Percentiles rank a stretch among this genome's conserved stretches.
Evolutionary conservation across 1,140 invertebrate species (phyloP).

Genomic region (Caenorhabditis briggsae): DNA sequence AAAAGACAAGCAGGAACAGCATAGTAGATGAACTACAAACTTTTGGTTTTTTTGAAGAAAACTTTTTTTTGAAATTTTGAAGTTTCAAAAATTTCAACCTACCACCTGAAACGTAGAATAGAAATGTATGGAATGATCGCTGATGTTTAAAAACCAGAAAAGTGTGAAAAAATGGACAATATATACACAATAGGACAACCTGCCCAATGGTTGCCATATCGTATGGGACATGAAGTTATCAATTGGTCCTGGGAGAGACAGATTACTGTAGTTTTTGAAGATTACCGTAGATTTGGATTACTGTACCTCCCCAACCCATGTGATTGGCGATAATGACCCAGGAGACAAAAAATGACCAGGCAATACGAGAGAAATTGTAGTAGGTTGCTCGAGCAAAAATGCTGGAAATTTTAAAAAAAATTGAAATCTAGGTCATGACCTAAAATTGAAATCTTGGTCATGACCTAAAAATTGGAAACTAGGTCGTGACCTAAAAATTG

Average conservation of each 20-base stretch:
- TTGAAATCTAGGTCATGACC: too few species aligned
- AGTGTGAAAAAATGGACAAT: constrained; percentile 52
- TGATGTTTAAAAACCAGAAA: constrained; percentile 40
- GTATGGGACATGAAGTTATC: constrained; percentile 56
- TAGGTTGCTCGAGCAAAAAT: constrained; percentile 51
- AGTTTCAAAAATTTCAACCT: neutral
- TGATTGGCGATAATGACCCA: constrained; percentile 47
- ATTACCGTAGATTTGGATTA: neutral
- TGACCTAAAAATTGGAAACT: too few species aligned
- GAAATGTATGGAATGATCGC: neutral
- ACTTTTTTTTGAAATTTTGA: too few species aligned
- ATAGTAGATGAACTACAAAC: constrained; percentile 56
- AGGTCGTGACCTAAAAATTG: too few species aligned
- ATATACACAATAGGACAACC: constrained; percentile 55
- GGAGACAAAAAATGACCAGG: constrained; percentile 30
- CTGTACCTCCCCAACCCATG: constrained; percentile 54
- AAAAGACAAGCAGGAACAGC: constrained; percentile 40
- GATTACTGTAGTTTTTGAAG: too few species aligned
- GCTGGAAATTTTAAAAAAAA: constrained; percentile 13
- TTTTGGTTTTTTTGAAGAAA: neutral
- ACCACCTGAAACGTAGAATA: constrained; percentile 37
- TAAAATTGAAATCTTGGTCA: too few species aligned
- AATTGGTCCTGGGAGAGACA: constrained; percentile 36
- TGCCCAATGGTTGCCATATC: constrained; percentile 48
- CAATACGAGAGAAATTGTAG: constrained; percentile 57